phyloP scores from a whole-genome alignment of 2,113 vertebrate genomes.

The Prunella himalayana region DNA sequence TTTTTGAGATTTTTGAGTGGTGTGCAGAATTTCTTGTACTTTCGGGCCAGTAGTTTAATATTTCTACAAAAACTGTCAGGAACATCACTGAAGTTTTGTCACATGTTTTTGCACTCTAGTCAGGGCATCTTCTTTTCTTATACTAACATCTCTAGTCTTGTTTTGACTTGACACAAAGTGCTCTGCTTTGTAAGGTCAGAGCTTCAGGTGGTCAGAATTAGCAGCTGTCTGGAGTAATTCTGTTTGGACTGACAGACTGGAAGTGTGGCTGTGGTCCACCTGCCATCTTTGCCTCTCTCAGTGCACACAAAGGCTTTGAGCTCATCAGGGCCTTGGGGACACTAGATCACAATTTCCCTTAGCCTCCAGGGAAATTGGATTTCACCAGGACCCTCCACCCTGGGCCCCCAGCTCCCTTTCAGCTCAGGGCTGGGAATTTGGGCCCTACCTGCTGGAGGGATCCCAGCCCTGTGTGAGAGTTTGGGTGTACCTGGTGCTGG shows the following conservation, averaged over 20 bases:
- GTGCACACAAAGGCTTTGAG: not conserved
- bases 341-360: not conserved
- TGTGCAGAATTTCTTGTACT: not conserved
- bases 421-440: not conserved
- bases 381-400: too few relatives aligned
- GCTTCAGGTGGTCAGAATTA: not conserved
- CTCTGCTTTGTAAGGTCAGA: not conserved
- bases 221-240: not conserved
- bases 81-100: not conserved
- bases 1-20: not conserved
- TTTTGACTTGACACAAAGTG: not conserved
- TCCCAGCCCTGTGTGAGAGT: not conserved
- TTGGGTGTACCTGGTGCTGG: not conserved
- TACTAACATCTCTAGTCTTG: not conserved
- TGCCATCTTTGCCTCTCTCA: not conserved
- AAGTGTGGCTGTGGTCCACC: not conserved
- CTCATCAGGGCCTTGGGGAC: not conserved
- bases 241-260: not conserved
- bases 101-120: not conserved
- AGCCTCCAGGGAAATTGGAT: not conserved
- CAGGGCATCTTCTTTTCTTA: not conserved
- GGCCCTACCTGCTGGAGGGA: not conserved
- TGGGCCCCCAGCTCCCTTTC: not conserved
- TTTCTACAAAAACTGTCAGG: not conserved
- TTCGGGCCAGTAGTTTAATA: not conserved